A percentile compares a stretch with the other conserved stretches of the same genome.
These are phyloP conservation scores for Pleuronectes platessa DNA, from an alignment of 2,113 vertebrate species.

Conservation along the genomic window DNA sequence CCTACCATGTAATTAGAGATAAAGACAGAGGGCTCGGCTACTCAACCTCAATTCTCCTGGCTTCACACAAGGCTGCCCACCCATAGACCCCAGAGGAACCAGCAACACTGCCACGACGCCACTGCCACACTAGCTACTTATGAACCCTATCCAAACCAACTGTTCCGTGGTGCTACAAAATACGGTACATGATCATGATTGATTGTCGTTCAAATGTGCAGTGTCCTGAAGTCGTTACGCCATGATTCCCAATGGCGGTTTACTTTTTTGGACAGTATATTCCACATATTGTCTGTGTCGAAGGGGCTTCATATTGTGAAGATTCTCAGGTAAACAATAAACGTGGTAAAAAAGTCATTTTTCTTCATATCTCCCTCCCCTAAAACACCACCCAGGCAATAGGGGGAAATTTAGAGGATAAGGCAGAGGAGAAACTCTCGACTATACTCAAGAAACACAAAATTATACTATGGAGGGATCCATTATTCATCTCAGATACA, in stretches of 20 bases:
- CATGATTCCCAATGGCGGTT: conserved; percentile 4
- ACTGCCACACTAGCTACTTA: conserved; percentile 30
- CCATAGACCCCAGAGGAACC: conserved; percentile 55
- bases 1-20: conserved; percentile 79
- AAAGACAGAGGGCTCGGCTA: conserved; percentile 75
- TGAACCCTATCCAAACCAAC: conserved; percentile 30
- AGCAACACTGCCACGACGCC: conserved; percentile 30
- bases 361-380: conserved; percentile 69
- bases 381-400: conserved; percentile 63
- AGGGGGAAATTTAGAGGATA: conserved; percentile 52
- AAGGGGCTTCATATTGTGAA: conserved; percentile 47
- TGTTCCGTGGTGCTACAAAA: conserved; percentile 24
- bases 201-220: conserved; percentile 35
- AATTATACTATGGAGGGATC: conserved; percentile 82
- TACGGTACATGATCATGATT: conserved; percentile 31
- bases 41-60: conserved; percentile 74
- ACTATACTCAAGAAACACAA: conserved; percentile 81
- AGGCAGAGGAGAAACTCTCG: conserved; percentile 65
- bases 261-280: background rate
- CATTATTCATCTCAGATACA: conserved; percentile 87
- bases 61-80: conserved; percentile 71
- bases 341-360: conserved; percentile 65
- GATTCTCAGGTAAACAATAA: conserved; percentile 73
- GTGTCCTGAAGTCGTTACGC: conserved; percentile 20
- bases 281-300: conserved; percentile 21